A percentile compares a stretch with the other conserved stretches of the same genome.
Conservation (phyloP, 2,113 vertebrate species). For the Aramus guarauna region DNA sequence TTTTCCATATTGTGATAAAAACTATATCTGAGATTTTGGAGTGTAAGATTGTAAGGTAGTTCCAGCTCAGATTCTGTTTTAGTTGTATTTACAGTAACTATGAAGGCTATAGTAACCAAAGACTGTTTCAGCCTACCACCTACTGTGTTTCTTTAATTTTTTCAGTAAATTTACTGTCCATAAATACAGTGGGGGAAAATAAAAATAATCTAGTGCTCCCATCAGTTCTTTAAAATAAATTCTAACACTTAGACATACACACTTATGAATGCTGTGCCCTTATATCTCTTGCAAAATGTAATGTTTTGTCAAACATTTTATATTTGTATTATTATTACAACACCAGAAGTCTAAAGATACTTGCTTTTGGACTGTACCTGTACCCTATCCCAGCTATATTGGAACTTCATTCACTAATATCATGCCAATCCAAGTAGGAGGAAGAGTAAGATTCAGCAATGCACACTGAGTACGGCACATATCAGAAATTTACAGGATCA, state of each 20-base stretch:
- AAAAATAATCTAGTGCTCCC: background rate
- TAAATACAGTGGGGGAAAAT: background rate
- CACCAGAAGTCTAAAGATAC: background rate
- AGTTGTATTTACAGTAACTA: background rate
- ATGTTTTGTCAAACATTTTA: background rate
- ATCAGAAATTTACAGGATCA: background rate
- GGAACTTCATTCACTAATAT: background rate
- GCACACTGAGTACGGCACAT: background rate
- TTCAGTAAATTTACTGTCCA: background rate
- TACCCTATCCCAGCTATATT: background rate
- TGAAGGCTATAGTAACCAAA: background rate
- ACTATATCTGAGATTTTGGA: background rate
- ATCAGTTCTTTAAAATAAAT: background rate
- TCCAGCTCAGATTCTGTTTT: background rate
- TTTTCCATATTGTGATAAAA: background rate
- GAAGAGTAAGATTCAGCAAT: background rate
- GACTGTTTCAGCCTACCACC: background rate
- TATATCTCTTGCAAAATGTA: background rate
- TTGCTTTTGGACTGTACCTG: background rate
- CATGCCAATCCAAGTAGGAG: background rate
- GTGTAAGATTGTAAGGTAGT: background rate
- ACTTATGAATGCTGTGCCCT: background rate
- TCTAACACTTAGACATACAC: accelerated
- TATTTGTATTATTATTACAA: background rate
- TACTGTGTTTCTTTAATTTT: background rate